Evolutionary conservation across 2,113 vertebrate species (phyloP).

Genomic region (Oncorhynchus tshawytscha): DNA sequence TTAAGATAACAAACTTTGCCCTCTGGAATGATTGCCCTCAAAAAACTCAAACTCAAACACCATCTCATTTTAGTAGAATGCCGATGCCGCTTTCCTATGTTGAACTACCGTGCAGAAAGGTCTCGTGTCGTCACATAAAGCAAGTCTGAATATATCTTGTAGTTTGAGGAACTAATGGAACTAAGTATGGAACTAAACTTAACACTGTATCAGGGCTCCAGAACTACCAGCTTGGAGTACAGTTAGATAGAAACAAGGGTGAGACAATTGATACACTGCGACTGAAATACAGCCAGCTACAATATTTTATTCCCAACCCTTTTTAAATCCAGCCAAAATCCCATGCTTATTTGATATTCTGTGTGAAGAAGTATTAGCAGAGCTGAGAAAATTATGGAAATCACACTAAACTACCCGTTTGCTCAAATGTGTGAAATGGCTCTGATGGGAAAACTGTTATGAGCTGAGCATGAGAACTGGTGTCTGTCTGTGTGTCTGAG

Average conservation of each 20-base stretch:
- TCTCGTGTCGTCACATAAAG: no score
- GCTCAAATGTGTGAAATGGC: neutral
- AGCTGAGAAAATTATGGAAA: neutral
- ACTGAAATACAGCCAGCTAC: neutral
- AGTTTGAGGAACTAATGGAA: no score
- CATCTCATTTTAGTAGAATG: neutral
- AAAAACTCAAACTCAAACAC: neutral
- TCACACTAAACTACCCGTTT: conserved; percentile 5
- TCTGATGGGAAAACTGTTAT: neutral
- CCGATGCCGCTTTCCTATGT: no score
- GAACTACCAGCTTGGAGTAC: neutral
- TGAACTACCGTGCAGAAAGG: no score
- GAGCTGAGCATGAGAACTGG: no score
- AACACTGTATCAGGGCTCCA: neutral
- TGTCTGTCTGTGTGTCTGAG: no score
- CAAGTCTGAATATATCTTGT: no score
- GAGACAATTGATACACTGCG: neutral
- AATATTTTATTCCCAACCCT: neutral
- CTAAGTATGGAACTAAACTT: neutral
- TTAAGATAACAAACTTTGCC: conserved; percentile 13
- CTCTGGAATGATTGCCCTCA: neutral
- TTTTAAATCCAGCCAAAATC: conserved; percentile 6
- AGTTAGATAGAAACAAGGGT: neutral
- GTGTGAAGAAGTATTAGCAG: neutral
- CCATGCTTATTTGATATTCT: neutral